These are phyloP conservation scores for Melanocharis versteri DNA, from an alignment of 2,113 vertebrate species.

Conservation along the genomic window DNA sequence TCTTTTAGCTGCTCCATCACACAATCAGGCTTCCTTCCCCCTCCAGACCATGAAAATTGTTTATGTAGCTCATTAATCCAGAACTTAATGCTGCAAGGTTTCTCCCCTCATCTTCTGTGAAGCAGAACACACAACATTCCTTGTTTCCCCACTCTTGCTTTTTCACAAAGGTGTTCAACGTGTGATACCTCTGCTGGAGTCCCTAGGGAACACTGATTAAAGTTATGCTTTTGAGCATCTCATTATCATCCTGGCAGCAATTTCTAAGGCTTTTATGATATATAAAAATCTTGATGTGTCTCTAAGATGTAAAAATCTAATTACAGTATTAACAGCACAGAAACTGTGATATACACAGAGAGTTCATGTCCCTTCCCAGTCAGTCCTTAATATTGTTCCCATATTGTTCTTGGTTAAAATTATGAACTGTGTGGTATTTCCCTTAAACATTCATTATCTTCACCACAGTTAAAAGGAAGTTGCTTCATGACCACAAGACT, in stretches of 20 bases:
- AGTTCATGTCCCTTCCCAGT: neutral
- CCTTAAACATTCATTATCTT: neutral
- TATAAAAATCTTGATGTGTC: neutral
- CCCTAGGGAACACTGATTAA: neutral
- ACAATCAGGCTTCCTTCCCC: neutral
- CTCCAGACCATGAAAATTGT: neutral
- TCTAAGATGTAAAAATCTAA: neutral
- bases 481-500: neutral
- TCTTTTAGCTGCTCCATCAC: neutral
- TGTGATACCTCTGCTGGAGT: neutral
- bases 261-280: neutral
- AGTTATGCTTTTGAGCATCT: neutral
- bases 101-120: neutral
- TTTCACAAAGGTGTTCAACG: neutral
- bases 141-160: neutral
- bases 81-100: neutral
- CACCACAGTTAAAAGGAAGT: neutral
- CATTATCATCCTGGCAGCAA: neutral
- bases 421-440: neutral
- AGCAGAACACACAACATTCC: neutral
- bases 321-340: neutral
- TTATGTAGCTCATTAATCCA: neutral
- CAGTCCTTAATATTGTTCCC: neutral
- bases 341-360: neutral
- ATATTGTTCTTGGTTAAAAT: neutral